Conservation (phyloP, 2,797 vertebrate species). For the Platalea minor region DNA sequence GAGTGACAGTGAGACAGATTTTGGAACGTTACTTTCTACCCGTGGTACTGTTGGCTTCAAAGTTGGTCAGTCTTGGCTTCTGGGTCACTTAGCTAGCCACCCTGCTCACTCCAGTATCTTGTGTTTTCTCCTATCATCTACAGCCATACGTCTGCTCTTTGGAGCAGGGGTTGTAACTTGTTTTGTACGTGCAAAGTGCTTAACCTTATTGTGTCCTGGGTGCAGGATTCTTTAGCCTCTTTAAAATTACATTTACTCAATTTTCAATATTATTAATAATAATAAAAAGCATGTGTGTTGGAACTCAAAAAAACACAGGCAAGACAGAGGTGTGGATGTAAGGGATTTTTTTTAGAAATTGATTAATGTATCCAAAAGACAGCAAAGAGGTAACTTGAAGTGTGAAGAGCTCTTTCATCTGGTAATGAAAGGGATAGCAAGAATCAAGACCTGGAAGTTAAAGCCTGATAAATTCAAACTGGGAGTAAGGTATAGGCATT, state of each 20-base stretch:
- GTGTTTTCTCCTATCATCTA: not conserved
- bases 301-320: not conserved
- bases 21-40: not conserved
- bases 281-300: not conserved
- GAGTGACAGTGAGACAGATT: not conserved
- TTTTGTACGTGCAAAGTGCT: not conserved
- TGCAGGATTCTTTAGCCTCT: not conserved
- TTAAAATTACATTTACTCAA: not conserved
- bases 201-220: not conserved
- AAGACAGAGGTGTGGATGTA: not conserved
- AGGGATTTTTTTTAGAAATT: not conserved
- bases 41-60: not conserved
- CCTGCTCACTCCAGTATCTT: not conserved
- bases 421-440: not conserved
- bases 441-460: not conserved
- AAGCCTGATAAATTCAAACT: not conserved
- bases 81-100: not conserved
- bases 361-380: not conserved
- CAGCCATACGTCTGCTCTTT: not conserved
- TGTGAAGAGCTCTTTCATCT: not conserved
- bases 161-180: not conserved
- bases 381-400: not conserved
- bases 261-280: not conserved
- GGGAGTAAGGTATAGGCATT: not conserved
- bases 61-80: not conserved